phyloP scores from a whole-genome alignment of 2,888 invertebrate species.

The Rosalia funebris region DNA sequence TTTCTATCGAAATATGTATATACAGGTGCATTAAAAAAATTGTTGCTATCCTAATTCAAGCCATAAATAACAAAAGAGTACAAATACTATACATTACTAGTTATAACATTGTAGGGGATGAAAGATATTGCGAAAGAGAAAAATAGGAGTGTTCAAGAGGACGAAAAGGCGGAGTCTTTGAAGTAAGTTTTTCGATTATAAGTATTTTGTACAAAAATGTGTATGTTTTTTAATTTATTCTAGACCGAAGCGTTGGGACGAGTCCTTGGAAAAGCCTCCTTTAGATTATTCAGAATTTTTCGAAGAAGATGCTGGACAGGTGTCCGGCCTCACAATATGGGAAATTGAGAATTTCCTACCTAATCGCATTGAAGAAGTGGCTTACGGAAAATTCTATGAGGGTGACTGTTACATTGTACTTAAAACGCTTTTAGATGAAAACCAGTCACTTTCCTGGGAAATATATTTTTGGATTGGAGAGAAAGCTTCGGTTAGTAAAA shows the following conservation, averaged over 20 bases:
- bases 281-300: slow-evolving; percentile 98
- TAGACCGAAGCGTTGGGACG: slow-evolving; percentile 96
- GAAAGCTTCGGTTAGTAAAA: slow-evolving; percentile 81
- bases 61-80: too few species aligned
- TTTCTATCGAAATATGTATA: too few species aligned
- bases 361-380: slow-evolving; percentile 91
- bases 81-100: too few species aligned
- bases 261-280: slow-evolving; percentile 91
- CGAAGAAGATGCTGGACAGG: slow-evolving; percentile 93
- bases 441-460: slow-evolving; percentile 88
- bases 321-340: slow-evolving; percentile 94
- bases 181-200: slow-evolving; percentile 74
- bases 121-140: slow-evolving; percentile 86
- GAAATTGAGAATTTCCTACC: slow-evolving; percentile 99
- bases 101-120: slow-evolving; percentile 82
- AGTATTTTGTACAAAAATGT: too few species aligned
- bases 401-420: slow-evolving; percentile 98
- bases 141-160: slow-evolving; percentile 76
- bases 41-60: too few species aligned
- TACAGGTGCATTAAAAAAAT: too few species aligned
- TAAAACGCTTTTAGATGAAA: slow-evolving; percentile 86
- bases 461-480: slow-evolving; percentile 99
- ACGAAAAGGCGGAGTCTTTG: slow-evolving; percentile 75
- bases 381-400: slow-evolving; percentile 98
- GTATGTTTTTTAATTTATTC: too few species aligned